Base-by-base conservation (phyloP, 2,888 invertebrate genomes). In the Cryptophagus acutangulus region DNA sequence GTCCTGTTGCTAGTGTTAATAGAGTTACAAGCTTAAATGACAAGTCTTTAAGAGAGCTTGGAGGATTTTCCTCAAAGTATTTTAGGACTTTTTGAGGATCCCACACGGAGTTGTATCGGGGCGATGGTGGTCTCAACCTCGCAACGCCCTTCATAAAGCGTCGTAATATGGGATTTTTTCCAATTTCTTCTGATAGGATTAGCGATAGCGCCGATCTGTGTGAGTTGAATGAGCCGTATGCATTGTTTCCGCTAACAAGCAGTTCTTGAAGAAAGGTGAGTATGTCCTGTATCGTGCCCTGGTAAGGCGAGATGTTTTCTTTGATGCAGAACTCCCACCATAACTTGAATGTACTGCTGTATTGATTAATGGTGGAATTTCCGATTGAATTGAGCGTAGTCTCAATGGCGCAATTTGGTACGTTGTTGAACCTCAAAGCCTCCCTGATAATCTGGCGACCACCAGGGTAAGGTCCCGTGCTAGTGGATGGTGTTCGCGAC, bases 31-130 rank as follows among this genome's bases (percentile, higher is more conserved):
- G 24, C n/a, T 36, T 18, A 33, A 34, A 26, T 30, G 36, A 24
- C 10, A 31, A 18, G 9, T 25, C 12, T 6, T 17, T 2, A 3
- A 36, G 18, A 17, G 33, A n/a, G 16, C 10, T 39, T 12, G 40
- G 40, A 13, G 10, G 10, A 10, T 4, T 12, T 24, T 8, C 31
- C 16, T 28, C 30, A 25, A 47, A 15, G 18, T 35, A 46, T 10
- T 18, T 10, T 9, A 48, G 14, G 14, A 48, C 45, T 15, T 28
- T 18, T 12, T 30, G 28, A 5, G 55, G 54, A 36, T 63, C 51
- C 59, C 61, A 62, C 1, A 46, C 58, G n/a, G n/a, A 8, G 29
- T 56, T 43, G 42, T 61, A 54, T 40, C 40, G 48, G 6, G 50
- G 46, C 38, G 18, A 35, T 17, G 34, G 36, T 17, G 52, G 54